These are phyloP conservation scores for Chiroxiphia lanceolata DNA, from an alignment of 2,797 vertebrate species.

Conservation along the genomic window DNA sequence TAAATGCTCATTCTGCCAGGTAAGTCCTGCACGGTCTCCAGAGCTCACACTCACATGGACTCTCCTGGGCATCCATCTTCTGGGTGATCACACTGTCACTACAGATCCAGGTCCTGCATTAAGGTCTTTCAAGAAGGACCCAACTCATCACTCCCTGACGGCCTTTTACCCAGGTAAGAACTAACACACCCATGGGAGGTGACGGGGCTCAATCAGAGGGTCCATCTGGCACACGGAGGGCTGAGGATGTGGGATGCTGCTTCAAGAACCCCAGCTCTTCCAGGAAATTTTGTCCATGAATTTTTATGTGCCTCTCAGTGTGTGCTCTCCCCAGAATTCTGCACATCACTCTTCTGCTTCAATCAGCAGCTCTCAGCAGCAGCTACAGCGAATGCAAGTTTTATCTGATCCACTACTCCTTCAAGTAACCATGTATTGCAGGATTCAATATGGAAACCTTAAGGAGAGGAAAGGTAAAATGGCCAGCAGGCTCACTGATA, in stretches of 20 bases:
- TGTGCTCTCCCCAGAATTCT: background rate
- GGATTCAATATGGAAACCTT: background rate
- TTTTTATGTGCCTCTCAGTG: background rate
- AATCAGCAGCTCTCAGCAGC: background rate
- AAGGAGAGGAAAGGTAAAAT: background rate
- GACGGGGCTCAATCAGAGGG: background rate
- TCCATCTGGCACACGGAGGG: background rate
- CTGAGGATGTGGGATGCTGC: background rate
- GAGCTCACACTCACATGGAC: accelerated
- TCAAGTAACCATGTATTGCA: background rate
- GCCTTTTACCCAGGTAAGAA: background rate
- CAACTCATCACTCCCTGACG: background rate
- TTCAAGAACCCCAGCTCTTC: background rate
- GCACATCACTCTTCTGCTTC: background rate
- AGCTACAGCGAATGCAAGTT: background rate
- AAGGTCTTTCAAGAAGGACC: background rate
- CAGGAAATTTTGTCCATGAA: background rate
- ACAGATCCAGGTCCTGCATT: background rate
- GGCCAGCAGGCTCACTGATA: background rate
- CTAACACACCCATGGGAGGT: accelerated
- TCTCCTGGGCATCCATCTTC: background rate
- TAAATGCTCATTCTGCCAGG: accelerated
- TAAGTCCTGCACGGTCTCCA: background rate
- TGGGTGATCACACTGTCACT: background rate
- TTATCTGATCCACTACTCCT: background rate